A percentile compares a stretch with the other conserved stretches of the same genome.
phyloP scores from a whole-genome alignment of 2,113 vertebrate genomes.

The Lichenostomus cassidix region DNA sequence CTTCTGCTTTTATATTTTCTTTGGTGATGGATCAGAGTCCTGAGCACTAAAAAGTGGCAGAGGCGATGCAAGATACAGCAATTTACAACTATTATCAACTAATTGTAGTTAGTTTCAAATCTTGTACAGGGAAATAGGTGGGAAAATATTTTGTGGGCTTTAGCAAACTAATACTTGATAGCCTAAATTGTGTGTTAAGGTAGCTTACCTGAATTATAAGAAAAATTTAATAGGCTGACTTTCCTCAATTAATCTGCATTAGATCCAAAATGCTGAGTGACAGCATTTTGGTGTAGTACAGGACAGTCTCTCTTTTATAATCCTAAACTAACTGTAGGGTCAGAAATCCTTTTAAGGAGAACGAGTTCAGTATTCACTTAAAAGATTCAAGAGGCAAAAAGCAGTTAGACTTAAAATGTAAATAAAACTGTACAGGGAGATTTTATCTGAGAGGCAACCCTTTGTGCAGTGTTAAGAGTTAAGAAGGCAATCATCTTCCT shows the following conservation, averaged over 20 bases:
- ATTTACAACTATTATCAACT: slow-evolving; percentile 1
- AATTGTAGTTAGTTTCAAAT: background rate
- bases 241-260: background rate
- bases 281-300: background rate
- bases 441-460: background rate
- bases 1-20: slow-evolving; percentile 23
- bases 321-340: background rate
- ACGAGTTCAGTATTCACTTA: background rate
- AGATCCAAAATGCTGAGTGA: background rate
- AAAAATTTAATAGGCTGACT: background rate
- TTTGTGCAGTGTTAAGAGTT: background rate
- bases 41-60: background rate
- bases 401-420: background rate
- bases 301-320: background rate
- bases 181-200: background rate
- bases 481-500: background rate
- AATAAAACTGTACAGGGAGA: background rate
- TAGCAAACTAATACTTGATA: background rate
- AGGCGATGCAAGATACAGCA: background rate
- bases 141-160: background rate
- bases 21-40: slow-evolving; percentile 1
- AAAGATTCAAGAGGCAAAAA: background rate
- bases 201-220: background rate
- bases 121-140: background rate
- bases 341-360: background rate